Base-by-base conservation (phyloP, 92 coral and sea anemone species). In the Palythoa grandis region DNA sequence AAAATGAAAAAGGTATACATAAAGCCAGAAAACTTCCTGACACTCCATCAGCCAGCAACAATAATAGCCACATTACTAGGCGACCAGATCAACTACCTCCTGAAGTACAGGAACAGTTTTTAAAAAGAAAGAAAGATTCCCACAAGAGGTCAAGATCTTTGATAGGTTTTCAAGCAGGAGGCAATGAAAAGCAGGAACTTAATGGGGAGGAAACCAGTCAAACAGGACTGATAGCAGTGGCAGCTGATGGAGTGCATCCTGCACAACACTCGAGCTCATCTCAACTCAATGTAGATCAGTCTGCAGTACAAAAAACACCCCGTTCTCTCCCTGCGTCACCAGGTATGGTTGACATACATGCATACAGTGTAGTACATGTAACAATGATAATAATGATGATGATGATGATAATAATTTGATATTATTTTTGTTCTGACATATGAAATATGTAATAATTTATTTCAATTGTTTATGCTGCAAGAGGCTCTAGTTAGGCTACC, bases 71-170 rank as follows among this genome's bases (percentile, higher is more conserved):
- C n/a, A 39, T 83, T 48, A 86, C 83, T 7, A 85, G 52, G 82
- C 89, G 79, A 68, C 91, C 90, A 14, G 89, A 76, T 57, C 92
- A 92, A 23, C 77, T 94, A 24, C 98, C 98, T 16, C 85, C 92
- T 12, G 94, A 91, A 63, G 95, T 92, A 23, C 98, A 88, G 77
- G 95, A 91, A 57, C 96, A 94, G 83, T 88, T 94, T 82, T 82
- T 86, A 17, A 92, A 87, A 8, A 91, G 94, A n/a, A 72, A 85
- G 50, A 79, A 50, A 23, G 86, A 77, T 75, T 69, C 83, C 1
- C 98, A 92, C 70, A 90, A 92, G 88, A 91, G 97, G 65, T 94
- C 97, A 3, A 86, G 91, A 50, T 96, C 98, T 43, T 75, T 96
- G 86, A 84, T 95, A 37, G 93, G 92, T 19, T 74, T 93, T 48